Evolutionary conservation across 2,888 invertebrate genomes (phyloP).

Genomic region (Blastobasis lacticolella): DNA sequence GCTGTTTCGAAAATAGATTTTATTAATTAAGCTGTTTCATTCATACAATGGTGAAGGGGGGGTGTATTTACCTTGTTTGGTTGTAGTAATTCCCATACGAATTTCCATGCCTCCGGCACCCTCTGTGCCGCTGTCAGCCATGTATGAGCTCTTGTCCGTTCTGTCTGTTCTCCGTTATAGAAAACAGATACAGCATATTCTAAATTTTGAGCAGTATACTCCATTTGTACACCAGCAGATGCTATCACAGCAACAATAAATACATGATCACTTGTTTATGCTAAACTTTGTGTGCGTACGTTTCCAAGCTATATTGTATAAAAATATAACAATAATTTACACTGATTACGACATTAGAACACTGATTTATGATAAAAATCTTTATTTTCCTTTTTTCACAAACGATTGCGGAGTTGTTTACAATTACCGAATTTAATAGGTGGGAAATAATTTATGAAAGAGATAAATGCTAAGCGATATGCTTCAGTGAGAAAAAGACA

Average conservation of each 20-base stretch:
- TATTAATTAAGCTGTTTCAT: too few species aligned
- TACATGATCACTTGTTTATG: background rate
- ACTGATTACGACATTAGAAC: too few species aligned
- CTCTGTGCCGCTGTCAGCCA: constrained; percentile 91
- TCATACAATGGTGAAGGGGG: too few species aligned
- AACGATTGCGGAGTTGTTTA: background rate
- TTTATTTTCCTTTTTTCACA: background rate
- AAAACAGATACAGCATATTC: constrained; percentile 81
- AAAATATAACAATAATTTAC: too few species aligned
- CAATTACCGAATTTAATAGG: background rate
- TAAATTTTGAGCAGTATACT: constrained; percentile 77
- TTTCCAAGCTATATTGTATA: too few species aligned
- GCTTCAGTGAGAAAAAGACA: too few species aligned
- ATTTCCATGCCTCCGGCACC: constrained; percentile 92
- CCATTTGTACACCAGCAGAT: constrained; percentile 49
- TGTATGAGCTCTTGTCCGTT: constrained; percentile 85
- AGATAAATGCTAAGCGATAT: too few species aligned
- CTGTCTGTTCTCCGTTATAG: constrained; percentile 74
- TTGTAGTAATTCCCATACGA: constrained; percentile 91
- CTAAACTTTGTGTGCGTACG: background rate
- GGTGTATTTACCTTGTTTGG: constrained; percentile 80
- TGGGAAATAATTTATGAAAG: too few species aligned
- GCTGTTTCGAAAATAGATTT: too few species aligned
- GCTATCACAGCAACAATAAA: background rate
- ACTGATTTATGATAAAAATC: too few species aligned